Evolutionary conservation across 2,113 vertebrate species (phyloP).

Genomic region (Choloepus hoffmanni): DNA sequence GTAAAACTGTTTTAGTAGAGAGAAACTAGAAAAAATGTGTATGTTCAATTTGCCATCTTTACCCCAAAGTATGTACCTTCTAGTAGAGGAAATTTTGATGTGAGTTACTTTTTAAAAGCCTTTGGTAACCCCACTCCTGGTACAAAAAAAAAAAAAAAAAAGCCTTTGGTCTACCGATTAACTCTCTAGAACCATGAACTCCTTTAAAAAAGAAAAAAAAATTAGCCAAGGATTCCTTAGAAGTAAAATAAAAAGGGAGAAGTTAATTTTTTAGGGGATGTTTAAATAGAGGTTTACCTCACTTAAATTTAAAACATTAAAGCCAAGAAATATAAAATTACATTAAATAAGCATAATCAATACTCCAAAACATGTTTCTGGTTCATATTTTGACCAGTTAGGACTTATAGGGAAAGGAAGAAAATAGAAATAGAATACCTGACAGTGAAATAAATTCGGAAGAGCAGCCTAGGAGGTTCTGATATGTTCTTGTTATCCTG

Average conservation of each 20-base stretch:
- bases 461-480: neutral
- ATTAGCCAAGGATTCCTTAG: neutral
- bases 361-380: neutral
- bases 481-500: neutral
- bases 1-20: neutral
- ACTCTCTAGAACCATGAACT: neutral
- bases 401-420: neutral
- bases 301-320: neutral
- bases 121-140: too few relatives aligned
- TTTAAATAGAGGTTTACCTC: too few relatives aligned
- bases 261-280: neutral
- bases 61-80: neutral
- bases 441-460: neutral
- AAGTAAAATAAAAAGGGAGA: neutral
- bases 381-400: neutral
- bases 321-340: neutral
- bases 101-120: neutral
- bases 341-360: neutral
- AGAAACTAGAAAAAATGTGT: neutral
- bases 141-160: too few relatives aligned
- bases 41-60: neutral
- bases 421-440: neutral
- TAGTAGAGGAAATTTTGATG: neutral
- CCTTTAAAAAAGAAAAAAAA: neutral
- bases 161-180: neutral